A percentile compares a stretch with the other conserved stretches of the same genome.
phyloP scores from a whole-genome alignment of 2,113 vertebrate genomes.

The Pelecanus crispus region DNA sequence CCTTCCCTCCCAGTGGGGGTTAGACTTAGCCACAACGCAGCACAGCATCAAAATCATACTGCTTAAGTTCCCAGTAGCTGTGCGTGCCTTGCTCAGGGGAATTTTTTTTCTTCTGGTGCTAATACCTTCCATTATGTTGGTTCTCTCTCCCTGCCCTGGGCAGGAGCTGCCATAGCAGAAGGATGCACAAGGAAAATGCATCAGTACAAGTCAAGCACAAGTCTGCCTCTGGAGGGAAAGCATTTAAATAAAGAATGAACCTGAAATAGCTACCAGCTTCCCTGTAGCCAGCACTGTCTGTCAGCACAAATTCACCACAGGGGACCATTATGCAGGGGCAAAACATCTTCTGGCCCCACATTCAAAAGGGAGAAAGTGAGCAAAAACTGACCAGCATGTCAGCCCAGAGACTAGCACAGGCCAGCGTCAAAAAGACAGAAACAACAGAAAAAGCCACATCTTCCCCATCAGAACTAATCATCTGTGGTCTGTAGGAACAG shows the following conservation, averaged over 20 bases:
- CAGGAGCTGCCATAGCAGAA: not conserved
- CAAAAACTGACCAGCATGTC: not conserved
- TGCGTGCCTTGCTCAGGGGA: not conserved
- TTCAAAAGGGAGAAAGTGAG: not conserved
- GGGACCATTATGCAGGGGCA: not conserved
- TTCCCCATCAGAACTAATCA: not conserved
- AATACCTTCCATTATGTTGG: not conserved
- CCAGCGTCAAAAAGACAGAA: not conserved
- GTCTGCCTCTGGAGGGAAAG: not conserved
- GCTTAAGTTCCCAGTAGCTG: not conserved
- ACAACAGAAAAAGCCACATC: not conserved
- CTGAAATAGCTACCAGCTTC: not conserved
- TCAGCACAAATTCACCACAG: not conserved
- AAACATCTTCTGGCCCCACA: not conserved
- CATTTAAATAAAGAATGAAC: constrained; percentile 41
- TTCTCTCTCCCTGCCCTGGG: not conserved
- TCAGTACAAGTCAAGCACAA: not conserved
- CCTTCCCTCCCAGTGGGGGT: not conserved
- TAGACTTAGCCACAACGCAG: not conserved
- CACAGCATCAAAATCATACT: not conserved
- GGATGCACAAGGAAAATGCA: not conserved
- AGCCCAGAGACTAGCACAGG: not conserved
- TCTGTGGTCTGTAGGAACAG: not conserved
- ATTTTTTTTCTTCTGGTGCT: not conserved
- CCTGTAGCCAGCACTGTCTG: not conserved